Evolutionary conservation across 2,113 vertebrate species (phyloP).

Genomic region (Aviceda subcristata): DNA sequence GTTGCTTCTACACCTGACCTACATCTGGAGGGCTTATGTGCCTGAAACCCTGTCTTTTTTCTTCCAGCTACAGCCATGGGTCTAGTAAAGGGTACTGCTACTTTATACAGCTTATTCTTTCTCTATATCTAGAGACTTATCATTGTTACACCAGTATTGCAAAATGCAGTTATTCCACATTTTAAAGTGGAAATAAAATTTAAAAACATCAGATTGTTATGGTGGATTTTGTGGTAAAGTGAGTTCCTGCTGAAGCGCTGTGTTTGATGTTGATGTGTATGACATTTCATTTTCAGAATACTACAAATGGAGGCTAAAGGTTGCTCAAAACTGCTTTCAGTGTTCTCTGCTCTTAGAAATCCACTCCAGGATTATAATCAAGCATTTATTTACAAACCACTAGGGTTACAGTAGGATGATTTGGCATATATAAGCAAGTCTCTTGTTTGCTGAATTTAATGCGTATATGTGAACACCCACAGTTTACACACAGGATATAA

Average conservation of each 20-base stretch:
- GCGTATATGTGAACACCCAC: neutral
- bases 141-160: neutral
- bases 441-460: constrained; percentile 9
- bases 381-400: constrained; percentile 1
- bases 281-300: neutral
- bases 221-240: neutral
- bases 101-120: neutral
- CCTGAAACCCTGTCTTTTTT: neutral
- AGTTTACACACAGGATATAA: neutral
- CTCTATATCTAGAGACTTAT: neutral
- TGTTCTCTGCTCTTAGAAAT: neutral
- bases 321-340: neutral
- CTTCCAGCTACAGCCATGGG: neutral
- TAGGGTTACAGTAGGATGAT: neutral
- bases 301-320: neutral
- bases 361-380: neutral
- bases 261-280: neutral
- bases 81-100: neutral
- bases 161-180: neutral
- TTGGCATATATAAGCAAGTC: neutral
- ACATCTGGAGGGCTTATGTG: neutral
- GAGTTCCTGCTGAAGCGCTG: neutral
- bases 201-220: neutral
- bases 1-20: neutral
- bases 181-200: neutral